phyloP scores from a whole-genome alignment of 2,888 invertebrate genomes.

The Spicauda simplicius region DNA sequence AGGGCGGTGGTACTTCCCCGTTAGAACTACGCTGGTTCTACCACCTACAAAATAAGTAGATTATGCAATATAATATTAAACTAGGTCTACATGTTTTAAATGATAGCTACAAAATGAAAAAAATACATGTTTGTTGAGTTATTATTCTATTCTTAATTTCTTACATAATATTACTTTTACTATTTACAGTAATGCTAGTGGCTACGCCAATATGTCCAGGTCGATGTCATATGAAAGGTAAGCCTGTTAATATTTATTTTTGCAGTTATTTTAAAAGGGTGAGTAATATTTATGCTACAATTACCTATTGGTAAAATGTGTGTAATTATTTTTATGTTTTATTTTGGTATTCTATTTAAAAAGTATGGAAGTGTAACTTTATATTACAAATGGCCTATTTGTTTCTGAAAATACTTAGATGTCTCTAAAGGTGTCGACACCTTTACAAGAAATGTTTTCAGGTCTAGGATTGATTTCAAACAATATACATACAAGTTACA shows the following conservation, averaged over 20 bases:
- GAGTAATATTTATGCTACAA: constrained; percentile 6
- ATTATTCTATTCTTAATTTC: not conserved
- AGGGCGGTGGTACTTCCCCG: too few species aligned
- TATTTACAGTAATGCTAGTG: constrained; percentile 65
- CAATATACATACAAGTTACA: not conserved
- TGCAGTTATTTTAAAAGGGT: constrained; percentile 1
- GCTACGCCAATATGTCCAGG: constrained; percentile 72
- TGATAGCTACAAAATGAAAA: too few species aligned
- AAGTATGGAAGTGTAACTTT: constrained; percentile 1
- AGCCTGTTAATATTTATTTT: constrained; percentile 52
- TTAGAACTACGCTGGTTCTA: too few species aligned
- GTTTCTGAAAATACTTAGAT: too few species aligned
- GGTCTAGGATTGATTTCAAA: too few species aligned
- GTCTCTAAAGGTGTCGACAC: too few species aligned
- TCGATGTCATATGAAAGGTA: constrained; percentile 77
- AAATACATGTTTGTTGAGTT: too few species aligned
- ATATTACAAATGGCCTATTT: not conserved
- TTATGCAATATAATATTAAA: too few species aligned
- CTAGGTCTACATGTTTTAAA: too few species aligned
- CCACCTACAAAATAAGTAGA: too few species aligned
- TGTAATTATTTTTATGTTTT: not conserved
- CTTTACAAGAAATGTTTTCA: too few species aligned
- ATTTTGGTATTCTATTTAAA: not conserved
- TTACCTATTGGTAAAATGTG: not conserved
- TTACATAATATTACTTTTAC: constrained; percentile 33